phyloP scores from a whole-genome alignment of 2,797 vertebrate genomes.

The Sarcophilus harrisii region DNA sequence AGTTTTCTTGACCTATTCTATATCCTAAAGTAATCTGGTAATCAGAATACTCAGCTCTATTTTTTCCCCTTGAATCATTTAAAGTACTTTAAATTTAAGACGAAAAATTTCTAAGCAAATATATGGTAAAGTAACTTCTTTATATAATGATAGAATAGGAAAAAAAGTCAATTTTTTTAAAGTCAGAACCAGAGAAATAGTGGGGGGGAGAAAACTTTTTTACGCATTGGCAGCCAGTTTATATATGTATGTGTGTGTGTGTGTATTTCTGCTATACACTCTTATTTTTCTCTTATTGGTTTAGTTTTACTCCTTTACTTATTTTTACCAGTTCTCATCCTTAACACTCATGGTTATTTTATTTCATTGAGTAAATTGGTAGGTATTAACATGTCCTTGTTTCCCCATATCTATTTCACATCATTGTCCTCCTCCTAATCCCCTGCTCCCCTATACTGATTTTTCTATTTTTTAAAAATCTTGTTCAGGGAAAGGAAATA shows the following conservation, averaged over 20 bases:
- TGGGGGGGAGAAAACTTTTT: too few relatives aligned
- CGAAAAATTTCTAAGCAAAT: conserved; percentile 40
- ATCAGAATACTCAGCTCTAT: neutral
- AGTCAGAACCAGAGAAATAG: neutral
- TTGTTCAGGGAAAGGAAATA: conserved; percentile 5
- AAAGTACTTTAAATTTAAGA: conserved; percentile 44
- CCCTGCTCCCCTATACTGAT: neutral
- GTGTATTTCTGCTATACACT: neutral
- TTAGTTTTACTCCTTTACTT: neutral
- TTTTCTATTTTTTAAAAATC: neutral
- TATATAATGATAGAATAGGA: conserved; percentile 15
- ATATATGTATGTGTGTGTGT: too few relatives aligned
- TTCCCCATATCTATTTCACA: neutral
- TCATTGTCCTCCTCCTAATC: neutral
- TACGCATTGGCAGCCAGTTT: neutral
- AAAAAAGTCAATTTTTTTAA: conserved; percentile 8
- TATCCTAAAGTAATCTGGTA: conserved; percentile 36
- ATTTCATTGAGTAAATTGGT: neutral
- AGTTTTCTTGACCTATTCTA: neutral
- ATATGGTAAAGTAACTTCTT: conserved; percentile 25
- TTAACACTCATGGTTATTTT: neutral
- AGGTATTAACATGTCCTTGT: neutral
- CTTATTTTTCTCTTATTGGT: neutral
- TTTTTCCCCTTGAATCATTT: conserved; percentile 6
- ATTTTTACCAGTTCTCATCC: neutral